Conservation (phyloP, 1,140 invertebrate species). For the Anoplolepis gracilipes region DNA sequence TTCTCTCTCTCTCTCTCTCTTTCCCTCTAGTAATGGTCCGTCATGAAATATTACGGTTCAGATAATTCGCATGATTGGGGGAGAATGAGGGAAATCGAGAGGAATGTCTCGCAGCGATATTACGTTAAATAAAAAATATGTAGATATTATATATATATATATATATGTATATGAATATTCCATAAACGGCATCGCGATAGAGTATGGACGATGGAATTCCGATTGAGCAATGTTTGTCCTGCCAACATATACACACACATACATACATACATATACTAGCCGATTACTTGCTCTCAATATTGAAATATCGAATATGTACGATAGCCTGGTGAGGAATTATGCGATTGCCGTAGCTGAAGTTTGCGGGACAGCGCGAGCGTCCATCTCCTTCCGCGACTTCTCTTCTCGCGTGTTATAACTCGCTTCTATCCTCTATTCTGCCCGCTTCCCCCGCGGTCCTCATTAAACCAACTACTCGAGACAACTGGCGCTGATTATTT, state of each 20-base stretch:
- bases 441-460: slow-evolving; percentile 70
- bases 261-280: neutral
- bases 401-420: slow-evolving; percentile 63
- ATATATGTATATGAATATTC: slow-evolving; percentile 10
- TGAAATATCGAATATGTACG: slow-evolving; percentile 48
- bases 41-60: neutral
- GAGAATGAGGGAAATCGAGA: neutral
- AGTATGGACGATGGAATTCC: slow-evolving; percentile 25
- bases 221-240: slow-evolving; percentile 39
- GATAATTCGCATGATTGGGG: neutral
- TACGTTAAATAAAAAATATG: neutral
- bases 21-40: neutral
- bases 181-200: slow-evolving; percentile 1
- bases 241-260: neutral
- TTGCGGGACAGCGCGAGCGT: slow-evolving; percentile 42
- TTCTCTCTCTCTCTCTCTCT: too few species aligned
- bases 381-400: neutral
- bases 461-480: slow-evolving; percentile 83
- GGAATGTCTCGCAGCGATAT: neutral
- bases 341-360: slow-evolving; percentile 58
- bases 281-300: slow-evolving; percentile 35
- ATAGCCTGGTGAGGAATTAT: slow-evolving; percentile 62
- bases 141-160: neutral
- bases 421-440: slow-evolving; percentile 22
- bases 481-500: slow-evolving; percentile 84